phyloP scores from a whole-genome alignment of 2,888 invertebrate genomes.

The Dromius quadrimaculatus region DNA sequence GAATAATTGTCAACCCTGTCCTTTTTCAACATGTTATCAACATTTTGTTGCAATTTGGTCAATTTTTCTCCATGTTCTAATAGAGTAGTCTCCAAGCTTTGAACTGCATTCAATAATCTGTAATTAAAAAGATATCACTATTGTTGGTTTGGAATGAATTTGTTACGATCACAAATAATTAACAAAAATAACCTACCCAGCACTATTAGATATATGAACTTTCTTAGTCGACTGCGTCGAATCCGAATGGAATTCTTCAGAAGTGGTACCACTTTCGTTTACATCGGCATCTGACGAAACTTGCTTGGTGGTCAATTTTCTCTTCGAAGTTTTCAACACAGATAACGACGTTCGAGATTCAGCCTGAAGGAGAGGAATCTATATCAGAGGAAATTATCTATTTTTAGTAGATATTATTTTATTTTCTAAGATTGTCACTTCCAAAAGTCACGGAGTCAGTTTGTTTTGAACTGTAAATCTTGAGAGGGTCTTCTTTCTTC shows the following conservation, averaged over 20 bases:
- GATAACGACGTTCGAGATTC: slow-evolving; percentile 69
- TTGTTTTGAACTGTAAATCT: neutral
- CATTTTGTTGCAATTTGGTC: slow-evolving; percentile 60
- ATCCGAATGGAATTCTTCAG: slow-evolving; percentile 65
- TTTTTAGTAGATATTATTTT: neutral
- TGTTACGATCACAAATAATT: neutral
- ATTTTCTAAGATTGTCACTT: slow-evolving; percentile 6
- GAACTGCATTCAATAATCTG: slow-evolving; percentile 62
- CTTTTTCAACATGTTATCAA: slow-evolving; percentile 59
- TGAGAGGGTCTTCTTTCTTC: slow-evolving; percentile 7
- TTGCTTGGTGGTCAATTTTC: slow-evolving; percentile 68
- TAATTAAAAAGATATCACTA: slow-evolving; percentile 47
- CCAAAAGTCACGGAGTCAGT: slow-evolving; percentile 16
- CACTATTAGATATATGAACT: slow-evolving; percentile 59
- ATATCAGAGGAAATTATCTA: slow-evolving; percentile 47
- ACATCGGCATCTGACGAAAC: slow-evolving; percentile 70
- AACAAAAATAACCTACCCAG: slow-evolving; percentile 57
- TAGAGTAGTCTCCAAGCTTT: slow-evolving; percentile 61
- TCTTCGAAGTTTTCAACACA: slow-evolving; percentile 67
- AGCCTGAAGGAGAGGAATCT: slow-evolving; percentile 67
- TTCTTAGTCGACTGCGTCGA: slow-evolving; percentile 63
- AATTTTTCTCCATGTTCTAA: slow-evolving; percentile 62
- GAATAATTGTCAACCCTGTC: slow-evolving; percentile 27
- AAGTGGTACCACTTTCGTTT: slow-evolving; percentile 64
- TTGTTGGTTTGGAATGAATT: neutral